Conservation (phyloP, 2,888 invertebrate genomes). For the Brachylomia viminalis region DNA sequence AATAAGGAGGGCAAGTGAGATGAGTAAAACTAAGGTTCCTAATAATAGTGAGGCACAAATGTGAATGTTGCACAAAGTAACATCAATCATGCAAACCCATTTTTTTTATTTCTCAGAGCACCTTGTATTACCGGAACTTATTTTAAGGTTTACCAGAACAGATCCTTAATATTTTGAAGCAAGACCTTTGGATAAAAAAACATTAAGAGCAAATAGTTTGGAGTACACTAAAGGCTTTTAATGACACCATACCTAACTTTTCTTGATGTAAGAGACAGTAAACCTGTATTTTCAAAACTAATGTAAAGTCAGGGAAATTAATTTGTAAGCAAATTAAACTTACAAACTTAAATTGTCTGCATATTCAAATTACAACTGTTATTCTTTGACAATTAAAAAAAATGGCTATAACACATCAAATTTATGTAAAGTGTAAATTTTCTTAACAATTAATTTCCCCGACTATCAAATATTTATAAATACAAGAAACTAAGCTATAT, state of each 20-base stretch:
- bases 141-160: slow-evolving; percentile 50
- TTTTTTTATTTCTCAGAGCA: slow-evolving; percentile 37
- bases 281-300: slow-evolving; percentile 10
- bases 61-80: slow-evolving; percentile 43
- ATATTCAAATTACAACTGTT: neutral
- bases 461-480: neutral
- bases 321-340: neutral
- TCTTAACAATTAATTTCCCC: neutral
- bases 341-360: neutral
- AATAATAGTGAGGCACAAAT: slow-evolving; percentile 30
- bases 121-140: slow-evolving; percentile 44
- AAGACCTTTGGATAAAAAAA: slow-evolving; percentile 56
- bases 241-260: slow-evolving; percentile 29
- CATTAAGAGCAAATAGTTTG: slow-evolving; percentile 45
- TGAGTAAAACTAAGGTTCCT: neutral
- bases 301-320: neutral
- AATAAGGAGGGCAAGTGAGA: neutral
- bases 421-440: neutral
- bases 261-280: neutral
- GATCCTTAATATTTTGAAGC: slow-evolving; percentile 52
- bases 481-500: slow-evolving; percentile 3
- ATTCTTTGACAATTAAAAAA: neutral
- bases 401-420: neutral
- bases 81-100: slow-evolving; percentile 50
- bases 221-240: slow-evolving; percentile 37